These are phyloP conservation scores for Heliconius ethilla DNA, from an alignment of 2,888 invertebrate species.

Conservation along the genomic window DNA sequence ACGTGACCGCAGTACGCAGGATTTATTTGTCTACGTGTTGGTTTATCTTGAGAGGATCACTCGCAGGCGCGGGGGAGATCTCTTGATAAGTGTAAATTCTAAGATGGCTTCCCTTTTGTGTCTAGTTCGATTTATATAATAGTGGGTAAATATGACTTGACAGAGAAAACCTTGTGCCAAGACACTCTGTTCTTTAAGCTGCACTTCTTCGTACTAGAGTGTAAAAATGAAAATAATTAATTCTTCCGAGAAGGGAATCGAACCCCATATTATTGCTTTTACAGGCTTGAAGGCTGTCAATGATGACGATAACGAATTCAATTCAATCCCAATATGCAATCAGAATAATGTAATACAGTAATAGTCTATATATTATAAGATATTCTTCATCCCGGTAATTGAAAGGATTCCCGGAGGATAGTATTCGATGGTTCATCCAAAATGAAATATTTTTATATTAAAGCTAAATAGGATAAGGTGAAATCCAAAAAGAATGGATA, in stretches of 20 bases:
- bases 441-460: conserved; percentile 7
- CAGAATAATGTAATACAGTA: conserved; percentile 10
- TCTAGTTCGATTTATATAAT: background rate
- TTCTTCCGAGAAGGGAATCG: too few species aligned
- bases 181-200: too few species aligned
- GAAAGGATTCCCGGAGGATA: conserved; percentile 1
- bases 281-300: too few species aligned
- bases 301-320: too few species aligned
- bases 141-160: background rate
- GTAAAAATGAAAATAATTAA: too few species aligned
- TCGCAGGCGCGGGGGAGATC: conserved; percentile 3
- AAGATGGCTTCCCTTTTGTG: background rate
- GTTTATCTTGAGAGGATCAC: conserved; percentile 18
- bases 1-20: conserved; percentile 17
- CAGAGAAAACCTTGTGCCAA: too few species aligned
- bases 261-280: too few species aligned
- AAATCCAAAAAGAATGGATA: too few species aligned
- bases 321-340: background rate
- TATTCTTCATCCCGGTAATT: conserved; percentile 1
- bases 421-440: background rate
- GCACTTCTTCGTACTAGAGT: too few species aligned
- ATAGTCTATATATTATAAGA: background rate
- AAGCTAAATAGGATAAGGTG: background rate
- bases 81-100: conserved; percentile 1
- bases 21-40: conserved; percentile 24